These are phyloP conservation scores for Parazoanthus darwini DNA, from an alignment of 92 coral and sea anemone genomes.

Conservation along the genomic window DNA sequence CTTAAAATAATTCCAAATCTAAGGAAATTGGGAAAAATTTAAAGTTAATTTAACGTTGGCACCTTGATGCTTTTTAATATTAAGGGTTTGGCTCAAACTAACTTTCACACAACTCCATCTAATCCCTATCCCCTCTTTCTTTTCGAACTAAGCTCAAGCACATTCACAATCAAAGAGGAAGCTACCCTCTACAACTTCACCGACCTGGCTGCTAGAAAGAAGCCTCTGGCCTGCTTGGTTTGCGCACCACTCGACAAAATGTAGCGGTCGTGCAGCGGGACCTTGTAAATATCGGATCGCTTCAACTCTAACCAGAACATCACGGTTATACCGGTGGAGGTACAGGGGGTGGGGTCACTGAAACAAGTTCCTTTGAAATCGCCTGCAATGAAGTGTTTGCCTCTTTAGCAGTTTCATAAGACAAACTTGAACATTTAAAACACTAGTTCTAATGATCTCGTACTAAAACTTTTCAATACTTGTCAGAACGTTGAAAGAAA, in stretches of 20 bases:
- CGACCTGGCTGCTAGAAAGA: conserved; percentile 34
- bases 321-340: conserved; percentile 24
- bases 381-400: background rate
- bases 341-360: conserved; percentile 33
- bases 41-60: too few species aligned
- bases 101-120: too few species aligned
- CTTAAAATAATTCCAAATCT: too few species aligned
- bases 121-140: too few species aligned
- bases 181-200: background rate
- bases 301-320: conserved; percentile 36
- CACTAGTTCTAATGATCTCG: background rate
- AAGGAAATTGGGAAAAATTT: too few species aligned
- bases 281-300: conserved; percentile 17
- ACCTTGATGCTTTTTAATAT: too few species aligned
- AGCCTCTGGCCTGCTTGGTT: conserved; percentile 21
- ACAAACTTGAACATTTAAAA: too few species aligned
- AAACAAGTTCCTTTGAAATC: conserved; percentile 31
- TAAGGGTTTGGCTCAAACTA: too few species aligned
- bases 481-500: too few species aligned
- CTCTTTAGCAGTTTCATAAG: background rate
- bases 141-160: too few species aligned
- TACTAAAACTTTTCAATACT: background rate
- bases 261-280: conserved; percentile 34
- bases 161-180: background rate
- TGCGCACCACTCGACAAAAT: conserved; percentile 35